phyloP scores from a whole-genome alignment of 2,113 vertebrate species.

The Ceyx melanurus region DNA sequence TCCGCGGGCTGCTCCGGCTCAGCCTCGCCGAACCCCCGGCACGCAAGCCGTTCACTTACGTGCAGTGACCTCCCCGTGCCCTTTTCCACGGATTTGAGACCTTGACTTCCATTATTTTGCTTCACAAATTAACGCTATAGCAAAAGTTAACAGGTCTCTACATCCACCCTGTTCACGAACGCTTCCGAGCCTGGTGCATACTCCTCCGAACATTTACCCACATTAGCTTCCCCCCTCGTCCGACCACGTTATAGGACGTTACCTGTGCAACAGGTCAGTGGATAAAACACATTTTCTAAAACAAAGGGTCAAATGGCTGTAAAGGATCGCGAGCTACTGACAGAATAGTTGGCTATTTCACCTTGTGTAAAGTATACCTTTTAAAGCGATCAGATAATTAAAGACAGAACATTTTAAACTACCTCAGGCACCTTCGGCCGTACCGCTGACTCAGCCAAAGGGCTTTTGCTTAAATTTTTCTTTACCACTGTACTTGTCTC shows the following conservation, averaged over 20 bases:
- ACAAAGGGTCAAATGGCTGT: not conserved
- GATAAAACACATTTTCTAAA: not conserved
- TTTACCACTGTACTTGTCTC: not conserved
- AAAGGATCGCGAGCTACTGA: not conserved
- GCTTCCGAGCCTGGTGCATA: not conserved
- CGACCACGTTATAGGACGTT: not conserved
- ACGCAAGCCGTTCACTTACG: not conserved
- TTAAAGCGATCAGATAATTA: not conserved
- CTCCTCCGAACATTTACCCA: not conserved
- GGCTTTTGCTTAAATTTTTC: not conserved
- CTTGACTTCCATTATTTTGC: no score
- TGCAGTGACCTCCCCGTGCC: constrained; percentile 1
- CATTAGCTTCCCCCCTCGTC: not conserved
- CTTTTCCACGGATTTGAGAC: not conserved
- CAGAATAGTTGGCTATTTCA: not conserved
- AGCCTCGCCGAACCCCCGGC: not conserved
- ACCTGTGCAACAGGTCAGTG: not conserved
- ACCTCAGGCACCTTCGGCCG: not conserved
- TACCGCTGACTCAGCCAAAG: no score
- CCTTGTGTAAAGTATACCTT: not conserved
- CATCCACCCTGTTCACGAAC: not conserved
- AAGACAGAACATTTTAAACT: not conserved
- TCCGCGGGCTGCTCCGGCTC: constrained; percentile 21
- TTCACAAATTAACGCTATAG: not conserved
- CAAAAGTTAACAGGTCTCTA: not conserved